Base-by-base conservation (phyloP, 2,888 invertebrate species). In the Tachina grossa region DNA sequence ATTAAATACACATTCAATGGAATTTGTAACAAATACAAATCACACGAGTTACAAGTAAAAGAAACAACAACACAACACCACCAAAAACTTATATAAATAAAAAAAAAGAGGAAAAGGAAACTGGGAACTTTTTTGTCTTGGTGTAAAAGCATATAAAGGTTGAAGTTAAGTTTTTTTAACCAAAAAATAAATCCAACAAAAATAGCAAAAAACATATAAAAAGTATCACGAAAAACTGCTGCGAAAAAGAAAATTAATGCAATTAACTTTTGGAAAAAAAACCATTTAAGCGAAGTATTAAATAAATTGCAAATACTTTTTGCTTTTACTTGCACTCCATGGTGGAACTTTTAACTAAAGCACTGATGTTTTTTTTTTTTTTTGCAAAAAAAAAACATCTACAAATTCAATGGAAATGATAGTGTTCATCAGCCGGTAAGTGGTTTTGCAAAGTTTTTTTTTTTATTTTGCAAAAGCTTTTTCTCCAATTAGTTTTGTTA, bases 1-100 rank as follows among this genome's bases (percentile, higher is more conserved):
- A 85, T 85, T 85, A 75, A 85, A 78, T 69, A 81, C 82, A 82
- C 59, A 85, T 82, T 82, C 82, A 78, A 68, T 82, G 75, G 59
- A 78, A 69, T 77, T 74, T 81, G 81, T 43, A 74, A 77, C 61
- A 68, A 77, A 68, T 65, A 82, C 76, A 76, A 76, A 76, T 82
- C 76, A 82, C 69, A 51, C 41, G 63, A 59, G 11, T 19, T 14
- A 39, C 69, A 59, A 78, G 31, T 19, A 1, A 61, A 61, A 63
- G 3, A 61, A 61, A 63, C 43, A 16, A 47, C 6, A 57, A 14
- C 2, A 57, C 31, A 31, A 45, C 4, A 39, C 9, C 6, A 39
- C 16, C 69, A 51, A 39, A 9, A 31, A 51, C 2, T 31, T 76
- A 63, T 16, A 51, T 41, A 16, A 3, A 8, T 3, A 0, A n/a